These are phyloP conservation scores for Ephydatia muelleri DNA, from an alignment of 37 sponge, comb jelly and placozoan genomes.

Conservation along the genomic window DNA sequence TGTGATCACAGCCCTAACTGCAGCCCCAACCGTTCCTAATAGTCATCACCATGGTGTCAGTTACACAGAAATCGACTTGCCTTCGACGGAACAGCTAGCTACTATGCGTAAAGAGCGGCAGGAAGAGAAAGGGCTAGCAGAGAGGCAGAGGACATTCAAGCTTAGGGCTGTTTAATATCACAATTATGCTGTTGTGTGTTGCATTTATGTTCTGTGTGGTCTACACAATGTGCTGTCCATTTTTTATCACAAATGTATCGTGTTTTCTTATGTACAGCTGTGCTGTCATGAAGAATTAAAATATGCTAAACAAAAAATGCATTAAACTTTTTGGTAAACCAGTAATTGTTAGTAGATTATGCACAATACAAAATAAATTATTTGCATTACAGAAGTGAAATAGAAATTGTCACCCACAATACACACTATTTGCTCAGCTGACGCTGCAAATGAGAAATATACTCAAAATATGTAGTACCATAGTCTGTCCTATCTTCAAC, in stretches of 20 bases:
- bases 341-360: not conserved
- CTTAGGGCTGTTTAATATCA: not conserved
- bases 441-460: slow-evolving; percentile 57
- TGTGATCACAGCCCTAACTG: not conserved
- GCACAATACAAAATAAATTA: not conserved
- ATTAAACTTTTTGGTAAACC: too few species aligned
- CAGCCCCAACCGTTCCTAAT: not conserved
- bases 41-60: not conserved
- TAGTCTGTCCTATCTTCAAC: slow-evolving; percentile 92
- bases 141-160: not conserved
- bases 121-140: not conserved
- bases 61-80: not conserved
- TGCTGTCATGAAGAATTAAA: not conserved
- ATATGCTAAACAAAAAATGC: too few species aligned
- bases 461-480: slow-evolving; percentile 92
- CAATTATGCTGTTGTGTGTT: not conserved
- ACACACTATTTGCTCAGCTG: slow-evolving; percentile 54
- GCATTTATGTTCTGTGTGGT: not conserved
- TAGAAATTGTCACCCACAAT: not conserved
- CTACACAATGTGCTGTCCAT: not conserved
- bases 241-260: not conserved
- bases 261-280: not conserved
- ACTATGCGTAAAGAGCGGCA: not conserved
- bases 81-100: not conserved
- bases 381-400: not conserved